A percentile compares a stretch with the other conserved stretches of the same genome.
Conservation (phyloP, 2,888 invertebrate species). For the Phyto melanocephala region DNA sequence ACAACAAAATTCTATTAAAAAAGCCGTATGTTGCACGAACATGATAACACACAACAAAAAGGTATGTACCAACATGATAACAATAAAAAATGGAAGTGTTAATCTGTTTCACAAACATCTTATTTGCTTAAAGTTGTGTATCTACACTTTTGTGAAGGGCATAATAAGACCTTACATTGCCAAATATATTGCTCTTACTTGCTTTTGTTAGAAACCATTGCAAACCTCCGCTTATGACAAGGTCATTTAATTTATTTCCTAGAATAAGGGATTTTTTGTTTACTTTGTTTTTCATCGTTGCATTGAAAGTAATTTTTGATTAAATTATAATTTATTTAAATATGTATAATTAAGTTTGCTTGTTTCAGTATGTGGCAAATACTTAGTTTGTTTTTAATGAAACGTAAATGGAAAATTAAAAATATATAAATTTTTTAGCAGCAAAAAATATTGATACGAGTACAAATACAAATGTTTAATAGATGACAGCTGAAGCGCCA, state of each 20-base stretch:
- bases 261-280: not conserved
- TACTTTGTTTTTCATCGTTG: not conserved
- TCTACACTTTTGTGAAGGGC: too few relatives aligned
- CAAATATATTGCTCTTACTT: too few relatives aligned
- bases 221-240: too few relatives aligned
- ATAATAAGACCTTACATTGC: too few relatives aligned
- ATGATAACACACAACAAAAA: too few relatives aligned
- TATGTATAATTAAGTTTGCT: not conserved
- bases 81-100: too few relatives aligned
- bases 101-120: too few relatives aligned
- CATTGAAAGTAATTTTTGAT: not conserved
- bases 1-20: too few relatives aligned
- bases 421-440: not conserved
- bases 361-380: not conserved
- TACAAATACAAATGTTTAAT: not conserved
- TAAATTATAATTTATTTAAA: slow-evolving; percentile 5
- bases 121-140: too few relatives aligned
- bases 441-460: not conserved
- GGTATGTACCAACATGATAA: too few relatives aligned
- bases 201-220: too few relatives aligned
- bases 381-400: not conserved
- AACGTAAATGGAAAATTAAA: not conserved
- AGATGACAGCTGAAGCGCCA: not conserved
- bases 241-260: not conserved
- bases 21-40: too few relatives aligned